A percentile compares a stretch with the other conserved stretches of the same genome.
These are phyloP conservation scores for Gobius niger DNA, from an alignment of 2,113 vertebrate genomes.

Conservation along the genomic window DNA sequence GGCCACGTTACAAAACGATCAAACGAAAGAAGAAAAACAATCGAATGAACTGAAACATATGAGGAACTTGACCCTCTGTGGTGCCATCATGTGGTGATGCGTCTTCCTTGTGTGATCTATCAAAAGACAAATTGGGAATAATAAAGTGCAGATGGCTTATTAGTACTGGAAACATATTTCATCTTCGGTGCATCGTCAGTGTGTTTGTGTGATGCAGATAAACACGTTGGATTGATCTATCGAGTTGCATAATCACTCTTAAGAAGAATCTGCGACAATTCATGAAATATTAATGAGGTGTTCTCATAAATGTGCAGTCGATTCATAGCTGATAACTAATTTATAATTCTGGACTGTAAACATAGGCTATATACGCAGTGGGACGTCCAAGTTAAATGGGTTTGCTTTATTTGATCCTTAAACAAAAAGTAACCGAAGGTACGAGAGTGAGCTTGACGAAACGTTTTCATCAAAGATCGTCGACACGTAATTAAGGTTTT, in stretches of 20 bases:
- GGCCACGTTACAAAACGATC: not conserved
- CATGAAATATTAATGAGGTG: not conserved
- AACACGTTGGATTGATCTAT: not conserved
- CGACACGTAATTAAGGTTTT: too few species aligned
- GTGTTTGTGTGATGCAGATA: not conserved
- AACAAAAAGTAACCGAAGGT: too few species aligned
- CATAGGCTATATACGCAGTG: conserved; percentile 15
- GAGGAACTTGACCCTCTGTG: not conserved
- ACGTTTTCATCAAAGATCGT: too few species aligned
- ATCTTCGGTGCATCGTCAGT: too few species aligned
- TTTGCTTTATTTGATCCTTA: too few species aligned
- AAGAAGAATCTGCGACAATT: not conserved
- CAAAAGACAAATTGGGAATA: not conserved
- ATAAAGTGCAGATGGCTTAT: not conserved
- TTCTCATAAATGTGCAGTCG: not conserved
- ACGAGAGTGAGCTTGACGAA: too few species aligned
- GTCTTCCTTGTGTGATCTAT: not conserved
- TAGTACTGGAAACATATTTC: not conserved
- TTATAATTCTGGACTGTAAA: not conserved
- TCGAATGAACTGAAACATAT: not conserved
- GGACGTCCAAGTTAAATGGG: not conserved
- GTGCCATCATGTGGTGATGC: not conserved
- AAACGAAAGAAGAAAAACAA: not conserved
- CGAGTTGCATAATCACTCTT: not conserved
- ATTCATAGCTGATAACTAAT: not conserved